Percentiles rank a stretch among this genome's conserved stretches.
Conservation (phyloP, 1,140 invertebrate species). For the Plutomurus gul region DNA sequence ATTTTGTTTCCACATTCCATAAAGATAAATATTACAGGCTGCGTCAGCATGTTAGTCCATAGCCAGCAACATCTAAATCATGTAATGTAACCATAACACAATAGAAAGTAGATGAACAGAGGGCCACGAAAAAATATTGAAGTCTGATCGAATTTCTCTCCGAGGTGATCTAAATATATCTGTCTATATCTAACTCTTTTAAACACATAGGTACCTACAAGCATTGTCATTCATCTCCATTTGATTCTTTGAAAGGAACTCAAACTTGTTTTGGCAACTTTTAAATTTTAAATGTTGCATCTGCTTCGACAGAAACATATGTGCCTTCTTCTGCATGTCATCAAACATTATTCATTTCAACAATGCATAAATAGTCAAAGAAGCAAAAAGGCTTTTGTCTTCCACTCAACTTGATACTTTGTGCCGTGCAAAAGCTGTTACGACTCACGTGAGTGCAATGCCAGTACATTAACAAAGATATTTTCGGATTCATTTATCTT, state of each 20-base stretch:
- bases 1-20: background rate
- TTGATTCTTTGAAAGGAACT: background rate
- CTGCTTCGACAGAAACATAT: slow-evolving; percentile 16
- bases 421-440: background rate
- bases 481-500: slow-evolving; percentile 21
- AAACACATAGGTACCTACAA: background rate
- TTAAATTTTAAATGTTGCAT: slow-evolving; percentile 27
- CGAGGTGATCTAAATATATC: background rate
- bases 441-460: background rate
- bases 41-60: background rate
- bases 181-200: background rate
- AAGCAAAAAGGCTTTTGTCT: background rate
- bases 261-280: slow-evolving; percentile 23
- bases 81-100: background rate
- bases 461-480: background rate
- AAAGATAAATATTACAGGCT: background rate
- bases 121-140: background rate
- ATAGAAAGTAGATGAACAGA: too few relatives aligned
- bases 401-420: background rate
- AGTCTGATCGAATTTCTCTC: background rate
- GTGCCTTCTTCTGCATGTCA: too few relatives aligned
- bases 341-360: background rate
- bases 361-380: background rate
- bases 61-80: too few relatives aligned
- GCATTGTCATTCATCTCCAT: background rate